Evolutionary conservation across 92 coral and sea anemone genomes (phyloP).

Genomic region (Paramuricea clavata): DNA sequence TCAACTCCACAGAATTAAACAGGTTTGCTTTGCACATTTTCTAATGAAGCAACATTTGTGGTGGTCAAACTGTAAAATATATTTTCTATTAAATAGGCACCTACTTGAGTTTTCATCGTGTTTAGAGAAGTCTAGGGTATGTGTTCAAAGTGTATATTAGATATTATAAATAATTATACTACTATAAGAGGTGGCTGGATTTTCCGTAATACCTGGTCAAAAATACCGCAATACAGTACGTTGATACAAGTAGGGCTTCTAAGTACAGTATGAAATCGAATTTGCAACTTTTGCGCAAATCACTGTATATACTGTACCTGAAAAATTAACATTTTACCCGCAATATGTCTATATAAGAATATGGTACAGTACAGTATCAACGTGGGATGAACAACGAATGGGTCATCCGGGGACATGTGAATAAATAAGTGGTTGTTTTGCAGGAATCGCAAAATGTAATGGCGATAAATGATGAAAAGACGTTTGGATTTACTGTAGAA

Average conservation of each 20-base stretch:
- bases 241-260: not conserved
- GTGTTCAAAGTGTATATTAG: no score
- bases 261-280: no score
- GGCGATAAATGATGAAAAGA: conserved; percentile 92
- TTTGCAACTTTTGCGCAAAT: no score
- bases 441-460: conserved; percentile 92
- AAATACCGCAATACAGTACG: not conserved
- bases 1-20: conserved; percentile 25
- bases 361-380: no score
- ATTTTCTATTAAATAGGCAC: not conserved
- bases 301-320: no score
- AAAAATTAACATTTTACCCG: no score
- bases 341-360: no score
- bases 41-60: not conserved
- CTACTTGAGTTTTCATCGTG: conserved; percentile 27
- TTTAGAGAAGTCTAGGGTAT: conserved; percentile 39
- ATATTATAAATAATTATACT: not conserved
- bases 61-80: not conserved
- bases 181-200: not conserved
- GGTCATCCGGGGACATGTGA: no score
- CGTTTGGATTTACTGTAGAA: conserved; percentile 88
- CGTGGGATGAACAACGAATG: no score
- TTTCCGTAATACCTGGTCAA: not conserved
- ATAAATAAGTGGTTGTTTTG: no score
- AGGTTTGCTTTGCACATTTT: conserved; percentile 2